Percentiles rank a stretch among this genome's conserved stretches.
Evolutionary conservation across 2,113 vertebrate species (phyloP).

Genomic region (Epinephelus fuscoguttatus): DNA sequence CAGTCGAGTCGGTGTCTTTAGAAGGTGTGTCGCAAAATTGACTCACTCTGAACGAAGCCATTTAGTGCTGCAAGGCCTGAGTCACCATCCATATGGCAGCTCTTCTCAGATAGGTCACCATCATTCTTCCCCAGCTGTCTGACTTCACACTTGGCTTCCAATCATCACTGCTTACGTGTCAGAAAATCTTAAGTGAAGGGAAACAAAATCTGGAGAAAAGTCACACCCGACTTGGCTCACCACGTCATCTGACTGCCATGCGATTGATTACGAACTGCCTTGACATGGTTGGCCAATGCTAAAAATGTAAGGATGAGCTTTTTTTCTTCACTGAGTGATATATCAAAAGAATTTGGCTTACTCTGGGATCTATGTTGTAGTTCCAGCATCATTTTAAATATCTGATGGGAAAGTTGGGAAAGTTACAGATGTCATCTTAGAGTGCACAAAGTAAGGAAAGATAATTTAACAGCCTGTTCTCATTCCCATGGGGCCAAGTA

Average conservation of each 20-base stretch:
- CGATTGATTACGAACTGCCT: not conserved
- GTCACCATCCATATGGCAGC: constrained; percentile 13
- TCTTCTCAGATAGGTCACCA: not conserved
- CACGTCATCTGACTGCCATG: not conserved
- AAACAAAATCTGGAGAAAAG: not conserved
- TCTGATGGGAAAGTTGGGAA: not conserved
- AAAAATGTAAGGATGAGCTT: not conserved
- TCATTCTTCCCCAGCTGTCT: constrained; percentile 8
- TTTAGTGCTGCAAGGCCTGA: constrained; percentile 7
- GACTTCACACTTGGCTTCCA: not conserved
- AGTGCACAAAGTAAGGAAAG: too few species aligned
- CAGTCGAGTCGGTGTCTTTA: not conserved
- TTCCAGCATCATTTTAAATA: not conserved
- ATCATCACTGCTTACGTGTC: not conserved
- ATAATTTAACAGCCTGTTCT: too few species aligned
- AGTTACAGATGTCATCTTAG: too few species aligned
- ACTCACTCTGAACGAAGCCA: not conserved
- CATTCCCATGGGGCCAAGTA: too few species aligned
- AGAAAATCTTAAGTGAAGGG: not conserved
- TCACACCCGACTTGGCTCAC: not conserved
- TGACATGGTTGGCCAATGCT: not conserved
- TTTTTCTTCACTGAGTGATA: not conserved
- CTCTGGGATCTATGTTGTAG: not conserved
- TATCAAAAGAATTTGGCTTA: not conserved
- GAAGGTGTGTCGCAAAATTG: constrained; percentile 8